Base-by-base conservation (phyloP, 2,888 invertebrate species). In the Choristoneura rosaceana region DNA sequence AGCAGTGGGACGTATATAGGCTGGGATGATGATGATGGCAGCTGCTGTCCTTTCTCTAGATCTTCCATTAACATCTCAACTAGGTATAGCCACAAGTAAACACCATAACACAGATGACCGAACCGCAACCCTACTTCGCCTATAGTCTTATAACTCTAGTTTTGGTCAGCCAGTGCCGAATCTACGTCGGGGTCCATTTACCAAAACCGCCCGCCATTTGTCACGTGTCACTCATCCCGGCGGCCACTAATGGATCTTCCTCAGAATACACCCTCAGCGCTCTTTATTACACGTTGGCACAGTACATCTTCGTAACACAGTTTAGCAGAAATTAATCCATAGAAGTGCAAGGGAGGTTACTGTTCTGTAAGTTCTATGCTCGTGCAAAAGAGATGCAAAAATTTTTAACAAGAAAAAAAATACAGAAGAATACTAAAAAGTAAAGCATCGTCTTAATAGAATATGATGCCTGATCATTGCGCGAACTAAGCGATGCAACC, bases 151-250 rank as follows among this genome's bases (percentile, higher is more conserved):
- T 74, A 52, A 41, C 58, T 33, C 41, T 64, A 74, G 63, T 71
- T 67, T 66, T 25, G 64, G 62, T 52, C 17, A 15, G 74, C 59
- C 62, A 33, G 15, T 71, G 58, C 67, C 71, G 62, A 62, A 63
- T 71, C 67, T 67, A 67, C 71, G 66, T 14, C 55, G 67, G 58
- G 67, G 62, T 71, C 71, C 58, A 71, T 71, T 70, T 62, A 71
- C 66, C 60, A 17, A 70, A 69, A 70, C 75, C 71, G 59, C 63
- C 41, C 65, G 71, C 64, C 74, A 75, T 75, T 76, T 76, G 76
- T 76, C 75, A 71, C 71, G 47, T 65, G 76, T 76, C 76, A 76
- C 70, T 67, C 67, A 74, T 67, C 70, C 64, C 47, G 66, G 34
- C 68, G 50, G 65, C 66, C 58, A 52, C 74, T 75, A 76, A 74